These are phyloP conservation scores for Syngnathus rostellatus DNA, from an alignment of 2,797 vertebrate species.

Conservation along the genomic window DNA sequence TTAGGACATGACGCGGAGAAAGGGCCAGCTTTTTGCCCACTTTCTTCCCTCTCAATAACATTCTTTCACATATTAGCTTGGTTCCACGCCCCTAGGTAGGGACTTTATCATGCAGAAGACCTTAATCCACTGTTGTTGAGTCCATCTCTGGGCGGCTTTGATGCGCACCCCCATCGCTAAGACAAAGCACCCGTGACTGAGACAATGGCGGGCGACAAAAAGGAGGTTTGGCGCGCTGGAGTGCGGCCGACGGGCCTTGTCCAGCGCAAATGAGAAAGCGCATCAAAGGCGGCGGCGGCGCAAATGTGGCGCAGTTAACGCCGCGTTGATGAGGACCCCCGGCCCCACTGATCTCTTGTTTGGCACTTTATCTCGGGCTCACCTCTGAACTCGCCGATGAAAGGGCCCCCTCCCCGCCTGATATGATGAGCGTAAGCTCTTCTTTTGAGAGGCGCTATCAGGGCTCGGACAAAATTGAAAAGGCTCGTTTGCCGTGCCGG, in stretches of 20 bases:
- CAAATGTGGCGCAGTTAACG: constrained; percentile 69
- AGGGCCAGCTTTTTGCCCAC: constrained; percentile 96
- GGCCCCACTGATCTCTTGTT: constrained; percentile 91
- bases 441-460: constrained; percentile 87
- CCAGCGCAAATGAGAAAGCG: constrained; percentile 53
- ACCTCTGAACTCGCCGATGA: constrained; percentile 90
- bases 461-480: constrained; percentile 83
- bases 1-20: constrained; percentile 99
- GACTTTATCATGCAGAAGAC: constrained; percentile 99
- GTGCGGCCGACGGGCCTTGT: constrained; percentile 71
- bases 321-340: constrained; percentile 73
- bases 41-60: constrained; percentile 99
- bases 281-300: constrained; percentile 59
- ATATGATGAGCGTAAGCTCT: constrained; percentile 79
- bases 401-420: constrained; percentile 82
- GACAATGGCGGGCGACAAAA: constrained; percentile 89
- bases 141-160: constrained; percentile 93
- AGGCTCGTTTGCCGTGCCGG: constrained; percentile 81
- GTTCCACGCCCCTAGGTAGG: constrained; percentile 98
- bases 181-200: constrained; percentile 98
- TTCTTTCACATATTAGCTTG: constrained; percentile 99
- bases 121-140: constrained; percentile 99
- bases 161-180: constrained; percentile 80
- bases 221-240: constrained; percentile 75
- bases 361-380: constrained; percentile 90